Evolutionary conservation across 2,888 invertebrate genomes (phyloP).

Genomic region (Mesorhabditis spiculigera): DNA sequence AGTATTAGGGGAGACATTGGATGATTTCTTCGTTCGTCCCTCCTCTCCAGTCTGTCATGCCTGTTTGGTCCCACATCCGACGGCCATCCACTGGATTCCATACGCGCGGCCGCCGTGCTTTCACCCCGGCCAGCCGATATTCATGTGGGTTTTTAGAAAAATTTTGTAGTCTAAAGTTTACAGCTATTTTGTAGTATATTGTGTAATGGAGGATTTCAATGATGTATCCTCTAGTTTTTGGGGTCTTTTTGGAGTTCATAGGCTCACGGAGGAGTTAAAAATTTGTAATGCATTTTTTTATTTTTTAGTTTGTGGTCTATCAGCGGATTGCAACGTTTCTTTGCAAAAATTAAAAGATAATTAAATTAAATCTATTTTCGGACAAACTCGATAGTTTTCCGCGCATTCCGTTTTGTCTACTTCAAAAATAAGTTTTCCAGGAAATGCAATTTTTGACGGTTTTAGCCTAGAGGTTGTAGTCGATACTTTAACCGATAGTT

Average conservation of each 20-base stretch:
- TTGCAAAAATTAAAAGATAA: too few relatives aligned
- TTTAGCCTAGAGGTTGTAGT: too few relatives aligned
- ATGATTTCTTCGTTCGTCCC: not conserved
- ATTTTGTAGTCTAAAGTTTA: too few relatives aligned
- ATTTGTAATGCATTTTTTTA: not conserved
- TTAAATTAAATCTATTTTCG: too few relatives aligned
- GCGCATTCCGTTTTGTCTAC: too few relatives aligned
- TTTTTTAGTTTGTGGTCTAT: too few relatives aligned
- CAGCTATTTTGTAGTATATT: slow-evolving; percentile 7
- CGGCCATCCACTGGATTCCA: slow-evolving; percentile 30
- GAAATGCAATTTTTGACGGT: too few relatives aligned
- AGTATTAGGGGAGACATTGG: not conserved
- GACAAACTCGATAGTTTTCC: too few relatives aligned
- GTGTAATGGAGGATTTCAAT: slow-evolving; percentile 25
- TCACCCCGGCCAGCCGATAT: slow-evolving; percentile 47
- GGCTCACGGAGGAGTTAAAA: not conserved
- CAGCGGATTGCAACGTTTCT: too few relatives aligned
- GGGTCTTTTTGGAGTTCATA: not conserved
- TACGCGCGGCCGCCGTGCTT: slow-evolving; percentile 39
- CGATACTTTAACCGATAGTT: too few relatives aligned
- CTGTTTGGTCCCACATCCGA: slow-evolving; percentile 15
- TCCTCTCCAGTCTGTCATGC: slow-evolving; percentile 4
- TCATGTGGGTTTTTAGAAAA: slow-evolving; percentile 27
- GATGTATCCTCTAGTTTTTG: slow-evolving; percentile 12
- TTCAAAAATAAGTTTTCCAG: too few relatives aligned